Evolutionary conservation across 2,888 invertebrate species (phyloP).

Genomic region (Julus scanicus): DNA sequence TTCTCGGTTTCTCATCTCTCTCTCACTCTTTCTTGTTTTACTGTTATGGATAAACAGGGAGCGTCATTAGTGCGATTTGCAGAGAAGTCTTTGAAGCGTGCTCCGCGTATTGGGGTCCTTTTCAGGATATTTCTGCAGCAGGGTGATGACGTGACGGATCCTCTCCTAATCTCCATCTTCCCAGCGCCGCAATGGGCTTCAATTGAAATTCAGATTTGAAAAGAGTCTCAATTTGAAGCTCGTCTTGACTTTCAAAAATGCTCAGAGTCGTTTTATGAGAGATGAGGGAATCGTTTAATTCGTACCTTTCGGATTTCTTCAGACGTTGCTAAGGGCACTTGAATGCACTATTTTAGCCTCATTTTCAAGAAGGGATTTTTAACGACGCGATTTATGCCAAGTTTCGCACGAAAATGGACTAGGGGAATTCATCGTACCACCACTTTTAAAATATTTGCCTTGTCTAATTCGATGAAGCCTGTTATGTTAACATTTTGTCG

Average conservation of each 20-base stretch:
- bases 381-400: slow-evolving; percentile 4
- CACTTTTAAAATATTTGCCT: slow-evolving; percentile 38
- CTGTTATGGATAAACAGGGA: neutral
- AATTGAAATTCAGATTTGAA: slow-evolving; percentile 42
- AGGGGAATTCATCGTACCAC: neutral
- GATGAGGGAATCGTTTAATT: slow-evolving; percentile 13
- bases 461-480: slow-evolving; percentile 10
- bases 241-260: slow-evolving; percentile 25
- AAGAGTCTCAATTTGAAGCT: slow-evolving; percentile 38
- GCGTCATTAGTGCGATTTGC: neutral
- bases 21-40: slow-evolving; percentile 10
- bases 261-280: neutral
- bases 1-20: neutral
- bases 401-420: slow-evolving; percentile 2
- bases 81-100: neutral
- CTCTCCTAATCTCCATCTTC: neutral
- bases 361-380: neutral
- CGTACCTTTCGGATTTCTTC: neutral
- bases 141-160: slow-evolving; percentile 5
- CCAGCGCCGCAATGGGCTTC: neutral
- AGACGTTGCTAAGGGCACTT: neutral
- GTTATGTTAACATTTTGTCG: neutral
- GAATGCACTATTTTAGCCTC: neutral
- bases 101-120: neutral
- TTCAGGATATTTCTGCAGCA: neutral